phyloP scores from a whole-genome alignment of 2,888 invertebrate species.

The Lepidochitona cinerea region DNA sequence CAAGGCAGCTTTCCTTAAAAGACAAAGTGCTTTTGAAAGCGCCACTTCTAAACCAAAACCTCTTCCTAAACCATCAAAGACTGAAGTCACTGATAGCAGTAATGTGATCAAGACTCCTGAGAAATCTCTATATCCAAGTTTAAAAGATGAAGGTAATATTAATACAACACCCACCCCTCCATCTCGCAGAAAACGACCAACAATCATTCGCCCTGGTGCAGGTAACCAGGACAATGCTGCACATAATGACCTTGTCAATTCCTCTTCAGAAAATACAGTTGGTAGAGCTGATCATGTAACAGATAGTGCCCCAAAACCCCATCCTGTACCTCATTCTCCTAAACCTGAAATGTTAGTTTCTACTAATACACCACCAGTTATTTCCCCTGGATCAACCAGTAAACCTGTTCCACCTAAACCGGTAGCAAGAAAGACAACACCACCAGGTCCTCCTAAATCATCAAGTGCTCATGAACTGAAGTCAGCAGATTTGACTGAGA shows the following conservation, averaged over 20 bases:
- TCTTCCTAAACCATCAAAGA: slow-evolving; percentile 14
- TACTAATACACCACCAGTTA: background rate
- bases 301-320: background rate
- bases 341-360: background rate
- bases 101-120: too few species aligned
- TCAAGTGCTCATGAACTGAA: background rate
- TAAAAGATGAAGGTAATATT: slow-evolving; percentile 1
- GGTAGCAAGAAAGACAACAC: background rate
- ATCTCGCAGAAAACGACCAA: slow-evolving; percentile 10
- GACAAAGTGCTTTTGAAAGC: background rate
- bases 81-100: background rate
- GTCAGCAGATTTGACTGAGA: background rate
- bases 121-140: background rate
- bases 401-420: background rate
- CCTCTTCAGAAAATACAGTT: background rate
- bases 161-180: background rate
- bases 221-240: background rate
- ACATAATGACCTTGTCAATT: too few species aligned
- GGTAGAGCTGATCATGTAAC: background rate
- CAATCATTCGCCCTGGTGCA: slow-evolving; percentile 13
- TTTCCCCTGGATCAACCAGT: background rate
- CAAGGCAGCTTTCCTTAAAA: background rate
- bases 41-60: slow-evolving; percentile 32
- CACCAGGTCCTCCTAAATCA: background rate
- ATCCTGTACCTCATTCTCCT: background rate